Evolutionary conservation across 2,888 invertebrate species (phyloP).

Genomic region (Axea sp.): DNA sequence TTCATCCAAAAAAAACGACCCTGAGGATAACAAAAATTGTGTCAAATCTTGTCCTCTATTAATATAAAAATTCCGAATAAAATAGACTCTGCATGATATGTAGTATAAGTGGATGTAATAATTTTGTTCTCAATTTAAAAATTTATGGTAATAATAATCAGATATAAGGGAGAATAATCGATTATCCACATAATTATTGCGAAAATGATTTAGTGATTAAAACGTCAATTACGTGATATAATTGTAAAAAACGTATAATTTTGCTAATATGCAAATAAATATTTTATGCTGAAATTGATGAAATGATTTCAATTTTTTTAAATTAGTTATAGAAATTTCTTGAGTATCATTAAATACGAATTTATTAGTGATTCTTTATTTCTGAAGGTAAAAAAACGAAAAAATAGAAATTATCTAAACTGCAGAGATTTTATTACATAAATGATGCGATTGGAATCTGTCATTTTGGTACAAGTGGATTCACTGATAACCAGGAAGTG

Average conservation of each 20-base stretch:
- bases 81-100: no score
- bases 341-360: no score
- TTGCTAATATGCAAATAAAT: conserved; percentile 8
- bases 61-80: no score
- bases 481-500: neutral
- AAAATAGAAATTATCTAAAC: neutral
- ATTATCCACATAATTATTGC: conserved; percentile 15
- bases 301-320: no score
- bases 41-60: no score
- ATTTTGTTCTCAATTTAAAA: no score
- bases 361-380: no score
- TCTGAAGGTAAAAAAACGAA: no score
- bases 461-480: neutral
- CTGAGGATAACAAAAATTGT: no score
- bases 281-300: neutral
- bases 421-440: conserved; percentile 3
- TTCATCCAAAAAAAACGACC: no score
- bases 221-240: conserved; percentile 6
- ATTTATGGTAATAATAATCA: conserved; percentile 1
- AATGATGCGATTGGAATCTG: conserved; percentile 3
- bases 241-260: conserved; percentile 5
- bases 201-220: conserved; percentile 20
- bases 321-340: neutral
- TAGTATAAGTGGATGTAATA: no score
- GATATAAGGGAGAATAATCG: conserved; percentile 20